These are phyloP conservation scores for Perca schrenkii DNA, from an alignment of 2,113 vertebrate species.

Conservation along the genomic window DNA sequence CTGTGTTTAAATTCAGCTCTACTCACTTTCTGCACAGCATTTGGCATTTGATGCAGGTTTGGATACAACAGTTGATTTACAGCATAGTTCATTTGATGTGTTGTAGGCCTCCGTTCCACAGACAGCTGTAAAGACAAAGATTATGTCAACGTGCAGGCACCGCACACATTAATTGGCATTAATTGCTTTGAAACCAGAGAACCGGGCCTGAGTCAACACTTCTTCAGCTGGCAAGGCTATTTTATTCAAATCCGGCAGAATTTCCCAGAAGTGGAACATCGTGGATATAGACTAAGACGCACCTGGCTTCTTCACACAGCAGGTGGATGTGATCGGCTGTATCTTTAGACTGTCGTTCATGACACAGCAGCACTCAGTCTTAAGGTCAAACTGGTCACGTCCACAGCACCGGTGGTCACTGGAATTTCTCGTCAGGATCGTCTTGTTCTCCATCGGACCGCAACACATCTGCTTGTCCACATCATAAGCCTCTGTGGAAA, in stretches of 20 bases:
- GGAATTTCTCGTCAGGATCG: fast-evolving
- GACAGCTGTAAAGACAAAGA: slow-evolving; percentile 1
- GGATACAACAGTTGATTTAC: neutral
- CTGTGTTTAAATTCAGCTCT: neutral
- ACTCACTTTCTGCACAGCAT: slow-evolving; percentile 13
- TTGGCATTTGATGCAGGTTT: neutral
- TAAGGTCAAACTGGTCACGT: neutral
- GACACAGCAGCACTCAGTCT: neutral
- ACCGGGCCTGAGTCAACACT: too few species aligned
- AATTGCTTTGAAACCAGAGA: too few species aligned
- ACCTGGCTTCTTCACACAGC: neutral
- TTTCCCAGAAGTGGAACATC: too few species aligned
- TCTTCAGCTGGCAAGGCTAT: too few species aligned
- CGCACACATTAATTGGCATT: neutral
- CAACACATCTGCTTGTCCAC: neutral
- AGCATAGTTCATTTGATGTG: neutral
- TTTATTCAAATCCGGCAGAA: too few species aligned
- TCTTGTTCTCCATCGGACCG: fast-evolving
- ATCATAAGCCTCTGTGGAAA: slow-evolving; percentile 13
- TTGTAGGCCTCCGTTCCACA: neutral
- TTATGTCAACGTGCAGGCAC: neutral
- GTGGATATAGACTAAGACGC: too few species aligned
- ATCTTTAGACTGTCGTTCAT: fast-evolving
- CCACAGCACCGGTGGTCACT: neutral
- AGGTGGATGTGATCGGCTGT: fast-evolving